A percentile compares a stretch with the other conserved stretches of the same genome.
phyloP scores from a whole-genome alignment of 1,140 invertebrate species.

The Pseudomyrmex gracilis region DNA sequence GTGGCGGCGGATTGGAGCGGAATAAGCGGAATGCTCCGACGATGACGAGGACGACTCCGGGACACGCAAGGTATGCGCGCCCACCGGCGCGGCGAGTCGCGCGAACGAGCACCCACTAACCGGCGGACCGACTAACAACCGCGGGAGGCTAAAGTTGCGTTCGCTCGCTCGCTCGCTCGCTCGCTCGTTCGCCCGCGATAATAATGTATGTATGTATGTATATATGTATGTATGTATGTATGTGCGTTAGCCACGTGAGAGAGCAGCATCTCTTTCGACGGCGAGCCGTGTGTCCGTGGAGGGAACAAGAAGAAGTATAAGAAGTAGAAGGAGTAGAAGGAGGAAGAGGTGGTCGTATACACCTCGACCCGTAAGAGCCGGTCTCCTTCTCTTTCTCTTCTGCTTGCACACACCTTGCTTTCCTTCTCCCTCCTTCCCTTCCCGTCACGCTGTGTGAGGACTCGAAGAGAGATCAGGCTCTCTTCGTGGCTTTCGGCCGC shows the following conservation, averaged over 20 bases:
- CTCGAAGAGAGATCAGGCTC: conserved; percentile 37
- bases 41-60: conserved; percentile 35
- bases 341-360: conserved; percentile 14
- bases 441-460: neutral
- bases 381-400: neutral
- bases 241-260: conserved; percentile 79
- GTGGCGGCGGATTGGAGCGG: conserved; percentile 58
- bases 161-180: conserved; percentile 75
- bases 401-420: neutral
- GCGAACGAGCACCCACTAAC: conserved; percentile 80
- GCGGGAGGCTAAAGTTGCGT: conserved; percentile 77
- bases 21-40: conserved; percentile 53
- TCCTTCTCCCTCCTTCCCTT: neutral
- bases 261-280: conserved; percentile 74
- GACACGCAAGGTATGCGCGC: conserved; percentile 64
- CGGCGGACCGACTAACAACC: conserved; percentile 56
- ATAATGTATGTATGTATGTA: conserved; percentile 80
- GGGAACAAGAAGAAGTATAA: neutral
- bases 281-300: conserved; percentile 1
- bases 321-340: neutral
- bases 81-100: conserved; percentile 67
- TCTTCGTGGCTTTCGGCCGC: conserved; percentile 26
- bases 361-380: conserved; percentile 22
- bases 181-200: conserved; percentile 61
- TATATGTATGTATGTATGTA: conserved; percentile 81